Evolutionary conservation across 2,113 vertebrate genomes (phyloP), one percentile per base, ranked within the genome.

Genomic region (Cephalopholis sonnerati): DNA sequence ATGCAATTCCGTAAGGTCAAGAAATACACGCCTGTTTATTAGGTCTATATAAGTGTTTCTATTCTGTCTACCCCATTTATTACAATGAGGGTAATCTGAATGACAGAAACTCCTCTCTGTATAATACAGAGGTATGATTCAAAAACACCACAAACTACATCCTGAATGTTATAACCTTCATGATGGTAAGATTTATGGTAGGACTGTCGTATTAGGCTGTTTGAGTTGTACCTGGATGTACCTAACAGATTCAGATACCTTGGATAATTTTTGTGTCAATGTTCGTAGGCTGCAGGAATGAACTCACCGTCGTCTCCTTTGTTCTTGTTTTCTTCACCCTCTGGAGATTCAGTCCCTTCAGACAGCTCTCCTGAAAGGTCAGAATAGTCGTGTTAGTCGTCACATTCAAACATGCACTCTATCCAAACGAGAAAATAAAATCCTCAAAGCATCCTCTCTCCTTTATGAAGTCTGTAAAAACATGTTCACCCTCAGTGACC

Each of bases 331-430:
- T 93, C 82, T 70, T 92, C 90, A 25, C 66, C 81, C 41, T 87
- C 86, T 62, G 94, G 87, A 74, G 93, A 93, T 32, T 91, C 86
- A 1, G 83, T 80, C 0, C 87, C 91, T 86, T 94, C 94, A 71
- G 86, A 92, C 82, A 96, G 70, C 68, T 95, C 93, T 46, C 95
- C 95, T 96, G 82, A 62, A 57, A 67, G 82, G 70, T 11, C 11
- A 74, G 16, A 46, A 50, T 0, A 44, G 20, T 29, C 13, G 17
- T 55, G 32, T 73, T 51, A 74, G 51, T 86, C 39, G 0, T 72
- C 39, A 39, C 4, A 55, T 20, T 61, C 22, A 83, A 51, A 67
- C 13, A 25, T 57, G 27, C 22, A 20, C 15, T n/a, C 16, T 11
- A 27, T 58, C 22, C 17, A 15, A 41, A 63, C 27, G 29, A 39